These are phyloP conservation scores for Pangasianodon gigas DNA, from an alignment of 2,113 vertebrate species.

Conservation along the genomic window DNA sequence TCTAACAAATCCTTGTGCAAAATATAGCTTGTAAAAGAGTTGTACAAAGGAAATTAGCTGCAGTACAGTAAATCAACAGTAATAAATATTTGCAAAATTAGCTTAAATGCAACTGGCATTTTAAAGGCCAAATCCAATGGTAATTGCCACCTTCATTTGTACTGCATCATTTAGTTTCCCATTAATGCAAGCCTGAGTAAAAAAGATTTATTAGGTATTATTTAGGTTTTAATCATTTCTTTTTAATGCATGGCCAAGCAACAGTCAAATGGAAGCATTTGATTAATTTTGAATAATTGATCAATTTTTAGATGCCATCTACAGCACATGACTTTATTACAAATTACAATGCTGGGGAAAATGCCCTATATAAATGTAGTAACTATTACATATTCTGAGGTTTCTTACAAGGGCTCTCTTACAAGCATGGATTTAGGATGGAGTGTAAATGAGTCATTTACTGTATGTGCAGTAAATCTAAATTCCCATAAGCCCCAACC, in stretches of 20 bases:
- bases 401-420: not conserved
- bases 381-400: not conserved
- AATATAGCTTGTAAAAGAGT: not conserved
- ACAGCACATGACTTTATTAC: not conserved
- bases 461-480: not conserved
- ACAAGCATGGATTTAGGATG: not conserved
- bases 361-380: too few species aligned
- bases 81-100: not conserved
- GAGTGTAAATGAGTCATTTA: not conserved
- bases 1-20: not conserved
- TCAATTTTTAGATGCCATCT: not conserved
- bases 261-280: slow-evolving; percentile 14
- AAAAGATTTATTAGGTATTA: slow-evolving; percentile 8
- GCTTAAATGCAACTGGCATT: not conserved
- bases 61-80: not conserved
- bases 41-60: not conserved
- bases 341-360: not conserved
- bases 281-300: slow-evolving; percentile 10
- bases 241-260: slow-evolving; percentile 25
- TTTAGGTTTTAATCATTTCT: not conserved
- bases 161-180: slow-evolving; percentile 1
- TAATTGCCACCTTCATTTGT: not conserved
- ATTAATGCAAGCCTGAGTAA: not conserved
- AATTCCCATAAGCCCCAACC: not conserved
- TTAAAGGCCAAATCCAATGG: not conserved